Percentiles rank a stretch among this genome's conserved stretches.
phyloP scores from a whole-genome alignment of 2,888 invertebrate genomes.

The Achlya flavicornis region DNA sequence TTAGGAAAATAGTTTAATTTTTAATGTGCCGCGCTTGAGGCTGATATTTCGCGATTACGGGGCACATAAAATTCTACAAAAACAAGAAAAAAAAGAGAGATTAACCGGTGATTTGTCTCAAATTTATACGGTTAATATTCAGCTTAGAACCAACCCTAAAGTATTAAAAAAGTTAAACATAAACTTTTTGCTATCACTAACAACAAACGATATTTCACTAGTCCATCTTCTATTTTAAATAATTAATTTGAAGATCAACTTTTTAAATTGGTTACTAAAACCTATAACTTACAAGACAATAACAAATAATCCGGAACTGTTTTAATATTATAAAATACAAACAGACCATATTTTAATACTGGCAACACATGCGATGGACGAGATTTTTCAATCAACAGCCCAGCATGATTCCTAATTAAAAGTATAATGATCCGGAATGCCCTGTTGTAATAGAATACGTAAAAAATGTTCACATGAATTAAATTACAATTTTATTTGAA shows the following conservation, averaged over 20 bases:
- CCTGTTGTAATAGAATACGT: constrained; percentile 9
- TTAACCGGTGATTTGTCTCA: no score
- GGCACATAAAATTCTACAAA: no score
- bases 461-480: neutral
- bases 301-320: constrained; percentile 20
- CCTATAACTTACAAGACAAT: constrained; percentile 17
- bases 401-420: constrained; percentile 61
- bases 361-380: constrained; percentile 29
- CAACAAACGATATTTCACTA: neutral
- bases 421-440: constrained; percentile 36
- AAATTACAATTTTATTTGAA: neutral
- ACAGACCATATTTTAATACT: constrained; percentile 37
- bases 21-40: no score
- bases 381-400: constrained; percentile 58
- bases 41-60: no score
- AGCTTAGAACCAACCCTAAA: no score
- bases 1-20: no score
- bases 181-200: no score
- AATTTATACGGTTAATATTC: no score
- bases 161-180: no score
- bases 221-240: neutral
- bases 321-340: constrained; percentile 15
- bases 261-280: neutral
- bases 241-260: neutral
- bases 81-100: no score